Evolutionary conservation across 2,888 invertebrate species (phyloP).

Genomic region (Chorisops tibialis): DNA sequence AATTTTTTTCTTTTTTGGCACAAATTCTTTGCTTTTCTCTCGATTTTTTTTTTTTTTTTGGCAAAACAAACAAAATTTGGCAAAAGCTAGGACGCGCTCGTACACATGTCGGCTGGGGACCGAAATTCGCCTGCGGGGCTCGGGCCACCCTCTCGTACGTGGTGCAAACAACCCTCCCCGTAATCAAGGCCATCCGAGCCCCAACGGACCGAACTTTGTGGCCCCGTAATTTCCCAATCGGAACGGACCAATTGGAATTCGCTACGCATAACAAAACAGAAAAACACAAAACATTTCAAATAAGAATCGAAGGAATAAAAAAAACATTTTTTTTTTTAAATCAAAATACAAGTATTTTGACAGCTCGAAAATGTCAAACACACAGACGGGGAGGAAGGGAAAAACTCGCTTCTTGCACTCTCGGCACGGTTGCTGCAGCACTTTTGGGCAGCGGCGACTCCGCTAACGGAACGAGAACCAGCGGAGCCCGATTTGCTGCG

Average conservation of each 20-base stretch:
- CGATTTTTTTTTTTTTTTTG: neutral
- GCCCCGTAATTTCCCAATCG: too few relatives aligned
- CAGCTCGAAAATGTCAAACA: constrained; percentile 31
- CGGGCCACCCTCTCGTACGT: neutral
- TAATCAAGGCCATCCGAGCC: neutral
- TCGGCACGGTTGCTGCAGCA: too few relatives aligned
- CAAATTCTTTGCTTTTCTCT: constrained; percentile 7
- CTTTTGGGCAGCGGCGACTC: too few relatives aligned
- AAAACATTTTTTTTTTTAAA: too few relatives aligned
- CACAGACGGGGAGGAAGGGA: neutral
- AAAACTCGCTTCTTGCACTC: too few relatives aligned
- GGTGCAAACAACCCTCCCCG: neutral
- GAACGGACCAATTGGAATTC: neutral
- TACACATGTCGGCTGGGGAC: too few relatives aligned
- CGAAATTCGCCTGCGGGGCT: too few relatives aligned
- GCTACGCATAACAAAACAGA: too few relatives aligned
- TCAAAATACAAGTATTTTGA: constrained; percentile 27
- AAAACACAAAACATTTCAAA: too few relatives aligned
- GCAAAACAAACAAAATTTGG: constrained; percentile 6
- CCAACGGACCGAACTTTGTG: too few relatives aligned
- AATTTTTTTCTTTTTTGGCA: constrained; percentile 23
- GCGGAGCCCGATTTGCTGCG: neutral
- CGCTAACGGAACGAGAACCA: neutral
- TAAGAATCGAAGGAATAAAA: constrained; percentile 2
- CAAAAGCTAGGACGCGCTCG: neutral